phyloP scores from a whole-genome alignment of 2,888 invertebrate species.

The Escarpia spicata region DNA sequence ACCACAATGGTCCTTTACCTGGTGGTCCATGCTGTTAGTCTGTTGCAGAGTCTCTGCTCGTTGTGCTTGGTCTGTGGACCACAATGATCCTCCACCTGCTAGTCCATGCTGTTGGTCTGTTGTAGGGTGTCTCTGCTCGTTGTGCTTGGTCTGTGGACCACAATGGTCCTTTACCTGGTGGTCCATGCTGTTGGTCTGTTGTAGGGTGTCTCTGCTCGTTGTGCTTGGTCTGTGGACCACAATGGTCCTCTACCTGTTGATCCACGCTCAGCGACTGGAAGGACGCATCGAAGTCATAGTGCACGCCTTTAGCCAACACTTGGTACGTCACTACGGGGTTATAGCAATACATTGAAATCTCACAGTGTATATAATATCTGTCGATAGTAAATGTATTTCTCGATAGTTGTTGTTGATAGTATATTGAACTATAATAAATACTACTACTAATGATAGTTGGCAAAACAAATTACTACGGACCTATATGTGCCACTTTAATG shows the following conservation, averaged over 20 bases:
- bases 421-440: no score
- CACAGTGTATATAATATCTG: no score
- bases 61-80: slow-evolving; percentile 57
- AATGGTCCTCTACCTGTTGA: slow-evolving; percentile 47
- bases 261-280: slow-evolving; percentile 53
- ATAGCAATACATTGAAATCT: no score
- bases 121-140: slow-evolving; percentile 55
- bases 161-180: slow-evolving; percentile 36
- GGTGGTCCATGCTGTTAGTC: slow-evolving; percentile 35
- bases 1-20: slow-evolving; percentile 50
- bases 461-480: no score
- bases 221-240: slow-evolving; percentile 57
- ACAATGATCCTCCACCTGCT: slow-evolving; percentile 37
- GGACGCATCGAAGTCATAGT: slow-evolving; percentile 49
- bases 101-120: not conserved
- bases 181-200: not conserved
- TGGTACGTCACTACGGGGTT: slow-evolving; percentile 45
- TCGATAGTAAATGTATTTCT: no score
- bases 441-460: no score
- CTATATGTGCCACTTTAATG: no score
- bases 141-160: slow-evolving; percentile 56
- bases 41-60: slow-evolving; percentile 54
- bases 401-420: no score
- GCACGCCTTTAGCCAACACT: slow-evolving; percentile 44
- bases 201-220: slow-evolving; percentile 56